Base-by-base conservation (phyloP, 2,113 vertebrate genomes). In the Rhinolophus sinicus region DNA sequence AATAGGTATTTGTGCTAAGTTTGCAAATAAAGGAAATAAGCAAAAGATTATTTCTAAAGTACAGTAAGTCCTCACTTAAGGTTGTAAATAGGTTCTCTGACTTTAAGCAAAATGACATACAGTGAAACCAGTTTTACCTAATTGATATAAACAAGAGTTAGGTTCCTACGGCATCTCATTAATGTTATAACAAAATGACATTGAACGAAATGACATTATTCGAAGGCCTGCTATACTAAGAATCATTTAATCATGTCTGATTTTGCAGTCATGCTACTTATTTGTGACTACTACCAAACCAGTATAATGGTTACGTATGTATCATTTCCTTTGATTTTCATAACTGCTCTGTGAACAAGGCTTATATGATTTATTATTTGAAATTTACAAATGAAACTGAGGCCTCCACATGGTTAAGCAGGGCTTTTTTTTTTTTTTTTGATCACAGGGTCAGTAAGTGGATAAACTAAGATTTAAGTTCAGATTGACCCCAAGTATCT, bases 1-100 rank as follows among this genome's bases (percentile, higher is more conserved):
- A 54, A 75, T 60, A 58, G 60, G 6, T 35, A 40, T 83, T 93
- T 92, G 15, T 88, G 35, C 40, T 60, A 18, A 50, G 6, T 75
- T 88, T 95, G 56, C 40, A 95, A 86, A 50, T 89, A n/a, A 93
- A 76, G 70, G 15, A 75, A 97, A 52, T 75, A 22, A 81, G 33
- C 30, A 64, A 82, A 78, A 81, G 26, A 64, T 50, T 28, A 80
- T 95, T 89, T 87, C 19, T 75, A 52, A 94, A 81, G 19, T 56
- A 44, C 26, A 62, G 80, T 82, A 64, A 64, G 19, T 83, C 28
- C 38, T 12, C 26, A 62, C 38, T 83, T 80, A 80, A 80, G 24
- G 19, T 64, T 33, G 40, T 64, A 18, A 83, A 1, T 60, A 83
- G 38, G 11, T 64, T 83, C 40, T 44, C 26, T 58, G 44, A 33